Conservation (phyloP, 2,797 vertebrate species). For the Leptoclinus maculatus region DNA sequence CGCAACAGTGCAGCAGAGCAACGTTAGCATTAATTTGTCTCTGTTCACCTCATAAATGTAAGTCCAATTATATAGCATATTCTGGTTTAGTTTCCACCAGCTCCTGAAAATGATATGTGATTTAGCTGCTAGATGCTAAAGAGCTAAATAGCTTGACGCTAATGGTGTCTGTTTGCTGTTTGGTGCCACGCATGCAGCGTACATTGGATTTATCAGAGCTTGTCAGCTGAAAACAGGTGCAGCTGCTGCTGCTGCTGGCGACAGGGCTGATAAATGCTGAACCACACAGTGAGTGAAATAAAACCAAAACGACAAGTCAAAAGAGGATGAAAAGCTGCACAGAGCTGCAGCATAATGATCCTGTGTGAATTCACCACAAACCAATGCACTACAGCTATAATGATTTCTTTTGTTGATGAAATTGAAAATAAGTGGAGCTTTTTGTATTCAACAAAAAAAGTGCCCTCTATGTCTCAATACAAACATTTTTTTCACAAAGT, state of each 20-base stretch:
- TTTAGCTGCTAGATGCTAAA: background rate
- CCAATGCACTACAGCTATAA: background rate
- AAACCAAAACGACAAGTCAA: background rate
- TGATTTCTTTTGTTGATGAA: background rate
- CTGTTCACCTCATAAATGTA: background rate
- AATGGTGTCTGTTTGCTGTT: background rate
- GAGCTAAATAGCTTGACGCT: background rate
- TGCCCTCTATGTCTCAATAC: background rate
- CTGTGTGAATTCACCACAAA: background rate
- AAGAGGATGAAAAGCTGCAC: background rate
- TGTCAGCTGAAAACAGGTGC: background rate
- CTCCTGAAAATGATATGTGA: background rate
- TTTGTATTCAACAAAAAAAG: background rate
- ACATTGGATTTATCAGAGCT: background rate
- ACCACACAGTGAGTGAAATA: background rate
- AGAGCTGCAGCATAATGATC: too few relatives aligned
- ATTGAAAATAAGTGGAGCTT: background rate
- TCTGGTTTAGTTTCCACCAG: background rate
- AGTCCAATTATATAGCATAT: background rate
- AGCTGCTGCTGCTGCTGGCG: background rate
- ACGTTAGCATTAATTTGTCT: too few relatives aligned
- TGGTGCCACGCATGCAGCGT: background rate
- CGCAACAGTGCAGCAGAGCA: background rate
- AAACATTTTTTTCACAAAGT: background rate
- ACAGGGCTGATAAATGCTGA: background rate